Evolutionary conservation across 2,888 invertebrate genomes (phyloP), one percentile per base, ranked within the genome.

Genomic region (Sicus ferrugineus): DNA sequence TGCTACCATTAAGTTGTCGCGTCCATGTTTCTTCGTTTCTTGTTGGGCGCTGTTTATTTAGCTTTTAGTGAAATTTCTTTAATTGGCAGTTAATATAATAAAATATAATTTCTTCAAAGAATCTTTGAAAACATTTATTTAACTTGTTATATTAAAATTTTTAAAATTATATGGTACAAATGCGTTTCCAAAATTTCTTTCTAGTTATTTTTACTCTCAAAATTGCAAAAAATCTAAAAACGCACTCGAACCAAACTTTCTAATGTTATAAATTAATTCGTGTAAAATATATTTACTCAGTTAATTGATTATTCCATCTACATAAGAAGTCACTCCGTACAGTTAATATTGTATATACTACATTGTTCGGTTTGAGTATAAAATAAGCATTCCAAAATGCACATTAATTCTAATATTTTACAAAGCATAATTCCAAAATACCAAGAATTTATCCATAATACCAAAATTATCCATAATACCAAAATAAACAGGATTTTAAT

Each of bases 231-330:
- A 26, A 54, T 26, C 26, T 26, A 26, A 21, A 23, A 54, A 50
- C 50, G 54, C 54, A 11, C 50, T 23, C 16, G 54, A 23, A 28
- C 26, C 54, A 23, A 54, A 21, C 28, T n/a, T n/a, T 42, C n/a
- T 4, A 54, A 28, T 28, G 2, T 9, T 54, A 54, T 64, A 52
- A 31, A 48, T 54, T 65, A 52, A 65, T 65, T 65, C 26, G n/a
- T 65, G 54, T 65, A 65, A 65, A 65, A 65, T 52, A n/a, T 34
- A 9, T 65, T 54, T 52, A 46, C 42, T 48, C n/a, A 30, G 26
- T n/a, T 67, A 67, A 67, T 67, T 59, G 67, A 67, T 67, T 48
- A 46, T 42, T 67, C 52, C 65, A 65, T 54, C 46, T 30, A 59
- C 30, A 28, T 67, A 34, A n/a, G n/a, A n/a, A 34, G 46, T 42